phyloP scores from a whole-genome alignment of 1,140 invertebrate species.

The Oryctes rhinoceros region DNA sequence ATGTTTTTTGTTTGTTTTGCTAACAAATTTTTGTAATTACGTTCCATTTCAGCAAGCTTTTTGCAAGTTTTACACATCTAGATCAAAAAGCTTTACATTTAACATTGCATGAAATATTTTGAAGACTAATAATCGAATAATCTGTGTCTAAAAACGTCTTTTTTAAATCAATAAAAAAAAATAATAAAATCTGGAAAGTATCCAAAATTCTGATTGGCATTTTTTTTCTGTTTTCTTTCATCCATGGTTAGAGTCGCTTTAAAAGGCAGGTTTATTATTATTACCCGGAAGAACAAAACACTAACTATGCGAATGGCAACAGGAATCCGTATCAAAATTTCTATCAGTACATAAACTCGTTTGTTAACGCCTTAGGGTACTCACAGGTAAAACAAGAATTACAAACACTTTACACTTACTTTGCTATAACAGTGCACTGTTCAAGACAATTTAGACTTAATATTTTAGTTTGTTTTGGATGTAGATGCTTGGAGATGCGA shows the following conservation, averaged over 20 bases:
- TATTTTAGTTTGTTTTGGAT: neutral
- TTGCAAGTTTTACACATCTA: too few species aligned
- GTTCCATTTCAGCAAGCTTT: too few species aligned
- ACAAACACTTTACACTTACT: neutral
- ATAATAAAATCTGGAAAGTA: too few species aligned
- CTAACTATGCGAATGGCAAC: neutral
- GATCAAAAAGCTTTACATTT: too few species aligned
- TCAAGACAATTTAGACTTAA: neutral
- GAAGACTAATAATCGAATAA: too few species aligned
- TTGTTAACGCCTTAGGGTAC: constrained; percentile 11
- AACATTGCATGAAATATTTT: neutral
- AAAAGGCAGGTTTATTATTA: constrained; percentile 39
- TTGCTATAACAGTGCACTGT: neutral
- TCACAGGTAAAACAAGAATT: constrained; percentile 16
- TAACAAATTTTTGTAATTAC: too few species aligned
- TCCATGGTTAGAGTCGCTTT: neutral
- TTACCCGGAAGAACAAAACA: neutral
- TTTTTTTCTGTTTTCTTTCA: neutral
- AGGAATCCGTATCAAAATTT: constrained; percentile 35
- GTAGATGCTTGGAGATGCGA: too few species aligned
- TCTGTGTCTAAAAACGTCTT: too few species aligned
- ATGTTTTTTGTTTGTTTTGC: too few species aligned
- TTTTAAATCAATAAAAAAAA: too few species aligned
- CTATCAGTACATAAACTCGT: constrained; percentile 16
- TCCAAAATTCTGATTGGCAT: constrained; percentile 2